These are phyloP conservation scores for Drosophila pseudotakahashii DNA, from an alignment of 2,888 invertebrate species.

Conservation along the genomic window DNA sequence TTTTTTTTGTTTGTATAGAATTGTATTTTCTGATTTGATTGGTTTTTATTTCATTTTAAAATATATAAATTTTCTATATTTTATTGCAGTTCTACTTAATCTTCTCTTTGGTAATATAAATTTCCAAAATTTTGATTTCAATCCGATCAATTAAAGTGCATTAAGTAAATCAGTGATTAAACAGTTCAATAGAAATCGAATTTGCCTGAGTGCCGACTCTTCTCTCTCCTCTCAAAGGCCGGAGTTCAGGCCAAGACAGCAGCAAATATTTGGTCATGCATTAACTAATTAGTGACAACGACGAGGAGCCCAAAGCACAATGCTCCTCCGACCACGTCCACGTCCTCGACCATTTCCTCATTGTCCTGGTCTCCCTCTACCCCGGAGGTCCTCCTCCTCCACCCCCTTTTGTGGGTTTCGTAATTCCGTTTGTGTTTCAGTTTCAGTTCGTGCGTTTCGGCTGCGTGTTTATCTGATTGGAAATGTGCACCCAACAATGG, in stretches of 20 bases:
- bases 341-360: slow-evolving; percentile 29
- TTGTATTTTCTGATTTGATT: no score
- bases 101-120: no score
- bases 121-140: no score
- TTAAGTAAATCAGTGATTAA: slow-evolving; percentile 28
- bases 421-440: slow-evolving; percentile 55
- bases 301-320: slow-evolving; percentile 27
- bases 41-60: no score
- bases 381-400: slow-evolving; percentile 19
- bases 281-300: slow-evolving; percentile 74
- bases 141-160: slow-evolving; percentile 17
- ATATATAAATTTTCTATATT: no score
- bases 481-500: slow-evolving; percentile 72
- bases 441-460: slow-evolving; percentile 65
- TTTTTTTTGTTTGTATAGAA: no score
- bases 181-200: slow-evolving; percentile 18
- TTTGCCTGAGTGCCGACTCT: slow-evolving; percentile 26
- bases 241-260: slow-evolving; percentile 16
- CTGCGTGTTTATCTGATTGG: slow-evolving; percentile 73
- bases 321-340: slow-evolving; percentile 15
- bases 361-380: slow-evolving; percentile 21
- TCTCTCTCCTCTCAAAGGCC: neutral
- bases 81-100: no score
- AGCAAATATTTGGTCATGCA: slow-evolving; percentile 71
- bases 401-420: slow-evolving; percentile 37